Conservation (phyloP, 2,797 vertebrate genomes). For the Pipistrellus pygmaeus region DNA sequence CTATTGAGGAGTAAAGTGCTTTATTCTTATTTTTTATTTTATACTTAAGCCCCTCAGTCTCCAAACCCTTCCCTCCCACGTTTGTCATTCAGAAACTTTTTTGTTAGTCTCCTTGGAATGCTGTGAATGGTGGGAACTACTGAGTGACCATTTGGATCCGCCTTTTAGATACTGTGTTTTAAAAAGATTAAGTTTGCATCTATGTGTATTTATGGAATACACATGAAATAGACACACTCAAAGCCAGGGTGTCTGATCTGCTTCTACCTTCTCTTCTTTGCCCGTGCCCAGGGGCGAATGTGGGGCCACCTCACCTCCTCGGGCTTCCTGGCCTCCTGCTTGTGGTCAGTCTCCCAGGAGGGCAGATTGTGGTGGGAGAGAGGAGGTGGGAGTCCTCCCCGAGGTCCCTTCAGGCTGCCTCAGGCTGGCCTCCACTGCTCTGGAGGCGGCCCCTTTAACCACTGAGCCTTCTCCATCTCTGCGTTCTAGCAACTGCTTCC, state of each 20-base stretch:
- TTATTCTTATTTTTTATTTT: neutral
- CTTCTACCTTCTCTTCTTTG: neutral
- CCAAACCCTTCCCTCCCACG: neutral
- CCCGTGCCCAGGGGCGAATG: neutral
- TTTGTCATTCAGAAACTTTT: neutral
- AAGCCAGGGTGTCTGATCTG: accelerated
- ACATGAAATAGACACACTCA: too few species aligned
- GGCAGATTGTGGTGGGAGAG: neutral
- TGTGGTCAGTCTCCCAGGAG: neutral
- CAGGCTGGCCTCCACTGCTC: neutral
- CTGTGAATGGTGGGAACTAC: neutral
- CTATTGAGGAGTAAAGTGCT: neutral
- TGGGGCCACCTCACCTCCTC: neutral
- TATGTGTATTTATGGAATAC: too few species aligned
- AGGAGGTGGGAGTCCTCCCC: neutral
- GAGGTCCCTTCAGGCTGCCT: neutral
- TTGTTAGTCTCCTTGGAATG: neutral
- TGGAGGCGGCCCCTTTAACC: neutral
- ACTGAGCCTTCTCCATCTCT: neutral
- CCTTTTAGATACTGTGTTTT: too few species aligned
- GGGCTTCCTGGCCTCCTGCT: neutral
- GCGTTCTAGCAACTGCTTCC: neutral
- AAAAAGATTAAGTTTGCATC: too few species aligned
- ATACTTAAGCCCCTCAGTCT: neutral
- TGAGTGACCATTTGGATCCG: neutral